Evolutionary conservation across 2,113 vertebrate genomes (phyloP).

Genomic region (Calyptomena viridis): DNA sequence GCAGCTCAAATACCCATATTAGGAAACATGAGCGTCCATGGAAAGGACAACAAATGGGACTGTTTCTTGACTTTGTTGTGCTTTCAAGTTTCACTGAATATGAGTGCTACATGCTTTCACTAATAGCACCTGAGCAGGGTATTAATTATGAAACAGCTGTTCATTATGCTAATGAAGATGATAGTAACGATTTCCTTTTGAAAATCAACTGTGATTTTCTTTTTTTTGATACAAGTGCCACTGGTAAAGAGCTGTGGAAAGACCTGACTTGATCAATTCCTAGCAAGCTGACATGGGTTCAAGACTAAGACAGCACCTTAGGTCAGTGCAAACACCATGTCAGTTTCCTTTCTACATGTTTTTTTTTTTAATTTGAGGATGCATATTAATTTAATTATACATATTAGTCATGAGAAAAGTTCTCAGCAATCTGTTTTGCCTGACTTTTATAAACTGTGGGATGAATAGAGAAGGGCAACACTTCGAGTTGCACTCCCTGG

Average conservation of each 20-base stretch:
- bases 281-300: neutral
- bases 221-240: neutral
- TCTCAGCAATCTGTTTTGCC: neutral
- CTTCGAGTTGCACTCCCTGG: neutral
- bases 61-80: neutral
- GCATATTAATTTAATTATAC: neutral
- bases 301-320: neutral
- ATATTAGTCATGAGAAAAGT: neutral
- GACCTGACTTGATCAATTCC: neutral
- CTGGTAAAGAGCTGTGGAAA: neutral
- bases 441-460: neutral
- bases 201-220: neutral
- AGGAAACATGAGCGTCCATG: neutral
- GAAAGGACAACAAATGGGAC: neutral
- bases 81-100: neutral
- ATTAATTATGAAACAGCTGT: neutral
- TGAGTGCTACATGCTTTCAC: neutral
- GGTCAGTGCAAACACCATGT: neutral
- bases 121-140: neutral
- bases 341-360: neutral
- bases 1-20: neutral
- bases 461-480: neutral
- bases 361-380: neutral
- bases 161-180: neutral
- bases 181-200: neutral